phyloP scores from a whole-genome alignment of 2,797 vertebrate genomes.

The Trachops cirrhosus region DNA sequence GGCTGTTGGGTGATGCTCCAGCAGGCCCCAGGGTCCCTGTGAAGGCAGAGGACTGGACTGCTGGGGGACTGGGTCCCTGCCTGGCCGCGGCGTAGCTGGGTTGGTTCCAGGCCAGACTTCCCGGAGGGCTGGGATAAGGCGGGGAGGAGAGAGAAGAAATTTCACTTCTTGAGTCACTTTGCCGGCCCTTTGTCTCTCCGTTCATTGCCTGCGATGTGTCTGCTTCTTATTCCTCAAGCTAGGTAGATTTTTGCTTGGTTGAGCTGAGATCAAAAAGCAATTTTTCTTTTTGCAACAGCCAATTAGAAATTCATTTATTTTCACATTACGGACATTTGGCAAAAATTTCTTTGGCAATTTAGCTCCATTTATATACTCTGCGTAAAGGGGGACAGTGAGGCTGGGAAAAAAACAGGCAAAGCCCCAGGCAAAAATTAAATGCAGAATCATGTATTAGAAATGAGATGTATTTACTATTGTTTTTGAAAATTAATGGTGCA shows the following conservation, averaged over 20 bases:
- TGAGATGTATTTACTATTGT: slow-evolving; percentile 96
- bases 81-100: neutral
- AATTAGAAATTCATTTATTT: slow-evolving; percentile 94
- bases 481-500: slow-evolving; percentile 99
- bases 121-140: neutral
- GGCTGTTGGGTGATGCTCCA: fast-evolving
- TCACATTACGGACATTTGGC: slow-evolving; percentile 88
- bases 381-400: slow-evolving; percentile 94
- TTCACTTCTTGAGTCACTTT: slow-evolving; percentile 4
- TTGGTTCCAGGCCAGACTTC: neutral
- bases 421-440: slow-evolving; percentile 94
- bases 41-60: neutral
- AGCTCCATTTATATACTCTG: slow-evolving; percentile 91
- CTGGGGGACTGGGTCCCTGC: neutral
- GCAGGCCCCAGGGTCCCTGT: neutral
- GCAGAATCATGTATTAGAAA: slow-evolving; percentile 91
- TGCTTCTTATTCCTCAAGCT: slow-evolving; percentile 79
- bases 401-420: slow-evolving; percentile 84
- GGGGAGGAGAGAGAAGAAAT: neutral
- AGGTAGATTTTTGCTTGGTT: slow-evolving; percentile 86
- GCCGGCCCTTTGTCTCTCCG: slow-evolving; percentile 75
- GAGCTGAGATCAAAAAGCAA: slow-evolving; percentile 89
- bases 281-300: slow-evolving; percentile 89
- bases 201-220: slow-evolving; percentile 16
- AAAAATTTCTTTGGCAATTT: slow-evolving; percentile 88